Percentiles rank a stretch among this genome's conserved stretches.
Evolutionary conservation across 2,113 vertebrate species (phyloP).

Genomic region (Cottus gobio): DNA sequence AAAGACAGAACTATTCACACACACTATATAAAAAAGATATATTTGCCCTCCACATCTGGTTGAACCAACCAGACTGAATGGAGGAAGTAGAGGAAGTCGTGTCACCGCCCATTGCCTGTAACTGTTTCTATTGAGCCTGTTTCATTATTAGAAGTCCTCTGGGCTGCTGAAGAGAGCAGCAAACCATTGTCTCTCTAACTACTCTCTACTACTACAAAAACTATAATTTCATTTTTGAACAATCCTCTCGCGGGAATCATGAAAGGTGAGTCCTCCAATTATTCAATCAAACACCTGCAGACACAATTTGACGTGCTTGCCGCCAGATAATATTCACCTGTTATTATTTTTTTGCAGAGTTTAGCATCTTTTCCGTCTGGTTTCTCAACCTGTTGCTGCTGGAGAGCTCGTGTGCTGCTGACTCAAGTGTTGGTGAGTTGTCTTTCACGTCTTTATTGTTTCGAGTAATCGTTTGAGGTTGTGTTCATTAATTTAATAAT

Average conservation of each 20-base stretch:
- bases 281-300: not conserved
- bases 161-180: not conserved
- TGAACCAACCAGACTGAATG: not conserved
- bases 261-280: slow-evolving; percentile 53
- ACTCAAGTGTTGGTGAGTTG: slow-evolving; percentile 57
- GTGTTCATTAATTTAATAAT: not conserved
- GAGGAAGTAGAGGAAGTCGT: slow-evolving; percentile 44
- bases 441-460: not conserved
- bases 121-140: not conserved
- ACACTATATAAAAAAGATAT: too few species aligned
- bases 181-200: not conserved
- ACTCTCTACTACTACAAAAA: too few species aligned
- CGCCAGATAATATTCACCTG: not conserved
- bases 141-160: too few species aligned
- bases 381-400: slow-evolving; percentile 57
- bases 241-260: slow-evolving; percentile 13
- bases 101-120: slow-evolving; percentile 25
- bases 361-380: slow-evolving; percentile 38
- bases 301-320: not conserved
- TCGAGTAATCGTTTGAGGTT: not conserved
- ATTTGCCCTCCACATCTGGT: not conserved
- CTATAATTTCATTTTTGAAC: not conserved
- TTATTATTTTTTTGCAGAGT: slow-evolving; percentile 3
- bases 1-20: not conserved
- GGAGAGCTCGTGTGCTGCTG: slow-evolving; percentile 25